phyloP scores from a whole-genome alignment of 2,888 invertebrate species.

The Nemotelus nigrinus region DNA sequence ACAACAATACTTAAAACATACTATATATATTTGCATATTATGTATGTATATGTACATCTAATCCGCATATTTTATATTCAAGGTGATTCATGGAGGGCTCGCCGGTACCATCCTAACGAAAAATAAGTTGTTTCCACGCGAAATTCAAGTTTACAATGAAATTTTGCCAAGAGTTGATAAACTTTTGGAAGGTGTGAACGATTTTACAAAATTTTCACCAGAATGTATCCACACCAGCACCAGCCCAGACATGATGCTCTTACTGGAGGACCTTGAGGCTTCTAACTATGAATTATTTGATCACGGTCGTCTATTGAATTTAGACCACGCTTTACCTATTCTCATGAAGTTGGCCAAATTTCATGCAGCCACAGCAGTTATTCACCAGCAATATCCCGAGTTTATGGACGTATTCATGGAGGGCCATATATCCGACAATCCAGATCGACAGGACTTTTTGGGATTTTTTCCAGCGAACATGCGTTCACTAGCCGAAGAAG shows the following conservation, averaged over 20 bases:
- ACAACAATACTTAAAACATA: no score
- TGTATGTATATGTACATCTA: background rate
- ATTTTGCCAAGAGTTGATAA: constrained; percentile 60
- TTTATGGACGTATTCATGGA: constrained; percentile 61
- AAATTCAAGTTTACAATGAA: constrained; percentile 61
- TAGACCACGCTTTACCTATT: constrained; percentile 66
- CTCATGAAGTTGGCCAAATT: constrained; percentile 68
- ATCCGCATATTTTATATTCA: background rate
- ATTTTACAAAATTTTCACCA: constrained; percentile 61
- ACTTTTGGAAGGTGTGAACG: constrained; percentile 59
- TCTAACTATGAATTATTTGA: constrained; percentile 69
- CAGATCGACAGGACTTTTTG: constrained; percentile 61
- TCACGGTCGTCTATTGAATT: constrained; percentile 67
- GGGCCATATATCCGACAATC: constrained; percentile 61
- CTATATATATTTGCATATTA: no score
- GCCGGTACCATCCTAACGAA: constrained; percentile 62
- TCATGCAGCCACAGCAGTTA: constrained; percentile 67
- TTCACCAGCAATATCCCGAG: constrained; percentile 57
- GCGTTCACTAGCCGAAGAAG: constrained; percentile 60
- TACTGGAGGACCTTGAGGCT: constrained; percentile 69
- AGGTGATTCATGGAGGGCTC: constrained; percentile 62
- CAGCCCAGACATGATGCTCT: constrained; percentile 61
- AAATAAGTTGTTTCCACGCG: constrained; percentile 62
- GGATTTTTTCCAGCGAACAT: constrained; percentile 62
- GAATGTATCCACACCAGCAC: constrained; percentile 62